Evolutionary conservation across 2,888 invertebrate genomes (phyloP).

Genomic region (Mythimna impura): DNA sequence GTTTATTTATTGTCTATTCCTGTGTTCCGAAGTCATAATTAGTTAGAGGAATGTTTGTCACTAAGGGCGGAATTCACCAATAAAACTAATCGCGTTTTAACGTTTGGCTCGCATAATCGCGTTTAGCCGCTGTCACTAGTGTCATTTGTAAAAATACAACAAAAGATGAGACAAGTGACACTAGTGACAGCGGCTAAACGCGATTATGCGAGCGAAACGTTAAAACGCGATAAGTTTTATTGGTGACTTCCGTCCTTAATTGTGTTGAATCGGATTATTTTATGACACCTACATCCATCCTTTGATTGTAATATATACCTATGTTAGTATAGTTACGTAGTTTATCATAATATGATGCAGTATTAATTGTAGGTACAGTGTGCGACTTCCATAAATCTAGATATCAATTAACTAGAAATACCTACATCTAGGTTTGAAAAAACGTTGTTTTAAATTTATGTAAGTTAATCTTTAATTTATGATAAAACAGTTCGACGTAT

Average conservation of each 20-base stretch:
- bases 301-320: background rate
- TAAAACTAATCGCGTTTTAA: no score
- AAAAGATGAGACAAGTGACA: no score
- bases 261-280: background rate
- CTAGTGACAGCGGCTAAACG: no score
- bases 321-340: no score
- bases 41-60: background rate
- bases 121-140: no score
- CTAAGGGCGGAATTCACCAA: no score
- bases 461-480: background rate
- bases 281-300: background rate
- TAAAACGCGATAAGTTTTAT: no score
- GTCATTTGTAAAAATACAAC: no score
- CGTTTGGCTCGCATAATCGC: no score
- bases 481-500: background rate
- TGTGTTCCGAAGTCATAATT: constrained; percentile 6
- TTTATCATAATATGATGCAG: background rate
- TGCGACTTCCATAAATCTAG: background rate
- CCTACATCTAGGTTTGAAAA: background rate
- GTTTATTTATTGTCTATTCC: background rate
- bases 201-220: no score
- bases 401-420: background rate
- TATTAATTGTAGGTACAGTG: background rate
- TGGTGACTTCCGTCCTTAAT: no score
- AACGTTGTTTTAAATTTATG: background rate